Evolutionary conservation across 1,140 invertebrate species (phyloP).

Genomic region (Drosophila hydei): DNA sequence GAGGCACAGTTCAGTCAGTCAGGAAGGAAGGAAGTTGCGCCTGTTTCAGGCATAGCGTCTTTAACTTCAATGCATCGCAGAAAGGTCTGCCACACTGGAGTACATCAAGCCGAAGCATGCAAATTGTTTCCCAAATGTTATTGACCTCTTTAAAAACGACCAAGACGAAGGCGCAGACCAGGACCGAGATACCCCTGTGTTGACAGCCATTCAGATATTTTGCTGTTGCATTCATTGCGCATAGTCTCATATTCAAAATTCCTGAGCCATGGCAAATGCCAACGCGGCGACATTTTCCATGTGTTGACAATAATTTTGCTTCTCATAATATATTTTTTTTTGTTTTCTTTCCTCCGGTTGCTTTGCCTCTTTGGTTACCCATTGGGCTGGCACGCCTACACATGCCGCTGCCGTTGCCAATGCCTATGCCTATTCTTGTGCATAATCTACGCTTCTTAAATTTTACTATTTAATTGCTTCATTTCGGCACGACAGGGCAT

Average conservation of each 20-base stretch:
- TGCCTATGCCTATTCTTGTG: neutral
- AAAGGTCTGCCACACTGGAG: constrained; percentile 12
- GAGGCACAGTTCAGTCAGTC: constrained; percentile 12
- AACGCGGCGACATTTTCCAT: constrained; percentile 60
- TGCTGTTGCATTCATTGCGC: neutral
- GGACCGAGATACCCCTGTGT: neutral
- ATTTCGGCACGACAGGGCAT: constrained; percentile 39
- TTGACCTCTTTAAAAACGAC: constrained; percentile 50
- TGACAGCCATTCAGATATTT: constrained; percentile 1
- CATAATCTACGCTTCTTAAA: neutral
- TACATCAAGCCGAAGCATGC: constrained; percentile 37
- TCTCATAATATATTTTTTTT: constrained; percentile 19
- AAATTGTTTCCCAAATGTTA: constrained; percentile 67
- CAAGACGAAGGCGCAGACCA: neutral
- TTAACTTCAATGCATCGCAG: constrained; percentile 17
- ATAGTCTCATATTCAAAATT: constrained; percentile 1
- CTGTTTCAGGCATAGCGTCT: constrained; percentile 22
- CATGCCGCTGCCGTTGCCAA: neutral
- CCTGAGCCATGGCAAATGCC: constrained; percentile 36
- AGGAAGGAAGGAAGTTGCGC: constrained; percentile 73
- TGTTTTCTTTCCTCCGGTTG: constrained; percentile 4
- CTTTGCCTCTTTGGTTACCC: constrained; percentile 16
- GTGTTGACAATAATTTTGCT: constrained; percentile 64
- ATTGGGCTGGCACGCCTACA: constrained; percentile 39
- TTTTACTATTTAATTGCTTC: constrained; percentile 62